phyloP scores from a whole-genome alignment of 2,797 vertebrate genomes.

The Periophthalmus magnuspinnatus region DNA sequence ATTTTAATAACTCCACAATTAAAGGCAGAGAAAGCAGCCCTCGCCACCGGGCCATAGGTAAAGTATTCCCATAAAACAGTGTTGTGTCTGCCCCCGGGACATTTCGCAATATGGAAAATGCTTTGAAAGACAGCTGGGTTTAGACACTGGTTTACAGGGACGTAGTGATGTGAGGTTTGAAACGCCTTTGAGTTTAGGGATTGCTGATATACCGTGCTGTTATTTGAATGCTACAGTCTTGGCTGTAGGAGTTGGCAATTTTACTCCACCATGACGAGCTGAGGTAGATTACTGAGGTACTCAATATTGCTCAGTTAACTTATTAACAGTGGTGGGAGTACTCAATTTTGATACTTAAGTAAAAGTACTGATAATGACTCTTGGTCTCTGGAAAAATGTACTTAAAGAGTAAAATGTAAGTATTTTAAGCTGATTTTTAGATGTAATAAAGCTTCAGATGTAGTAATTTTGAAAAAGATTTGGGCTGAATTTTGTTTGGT shows the following conservation, averaged over 20 bases:
- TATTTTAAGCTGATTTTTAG: too few species aligned
- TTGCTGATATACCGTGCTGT: not conserved
- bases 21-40: not conserved
- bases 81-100: not conserved
- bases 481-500: too few species aligned
- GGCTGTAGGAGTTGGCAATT: not conserved
- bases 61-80: slow-evolving; percentile 6
- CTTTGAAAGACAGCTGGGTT: not conserved
- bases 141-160: not conserved
- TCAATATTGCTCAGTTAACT: not conserved
- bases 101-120: not conserved
- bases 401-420: too few species aligned
- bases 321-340: too few species aligned
- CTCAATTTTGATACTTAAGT: too few species aligned
- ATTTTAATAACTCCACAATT: slow-evolving; percentile 11
- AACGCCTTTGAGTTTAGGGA: not conserved
- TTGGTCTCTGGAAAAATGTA: too few species aligned
- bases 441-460: too few species aligned
- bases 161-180: not conserved
- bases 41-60: not conserved
- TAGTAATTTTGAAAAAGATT: too few species aligned
- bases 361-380: too few species aligned
- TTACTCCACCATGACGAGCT: not conserved
- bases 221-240: not conserved
- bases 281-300: not conserved